Percentiles rank a stretch among this genome's conserved stretches.
These are phyloP conservation scores for Pocota personata DNA, from an alignment of 2,888 invertebrate genomes.

Conservation along the genomic window DNA sequence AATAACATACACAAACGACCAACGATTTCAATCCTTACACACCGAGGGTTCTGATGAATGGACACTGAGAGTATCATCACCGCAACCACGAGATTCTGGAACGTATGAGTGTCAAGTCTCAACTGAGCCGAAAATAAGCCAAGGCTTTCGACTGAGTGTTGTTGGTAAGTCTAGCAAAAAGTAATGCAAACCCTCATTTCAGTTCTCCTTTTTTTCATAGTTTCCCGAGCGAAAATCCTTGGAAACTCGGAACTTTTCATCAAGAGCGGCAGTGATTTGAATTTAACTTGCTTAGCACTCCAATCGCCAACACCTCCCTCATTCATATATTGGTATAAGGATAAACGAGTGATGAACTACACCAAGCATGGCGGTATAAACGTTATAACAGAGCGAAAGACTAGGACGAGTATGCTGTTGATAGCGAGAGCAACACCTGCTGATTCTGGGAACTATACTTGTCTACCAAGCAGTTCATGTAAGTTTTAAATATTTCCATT, in stretches of 20 bases:
- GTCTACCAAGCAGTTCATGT: slow-evolving; percentile 90
- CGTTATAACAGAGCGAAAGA: slow-evolving; percentile 91
- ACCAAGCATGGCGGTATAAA: slow-evolving; percentile 91
- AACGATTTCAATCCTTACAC: slow-evolving; percentile 88
- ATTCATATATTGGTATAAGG: slow-evolving; percentile 92
- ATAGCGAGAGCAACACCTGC: slow-evolving; percentile 91
- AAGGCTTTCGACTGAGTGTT: slow-evolving; percentile 87
- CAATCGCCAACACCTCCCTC: slow-evolving; percentile 86
- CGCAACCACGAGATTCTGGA: slow-evolving; percentile 87
- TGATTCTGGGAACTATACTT: slow-evolving; percentile 94
- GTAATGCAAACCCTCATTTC: neutral
- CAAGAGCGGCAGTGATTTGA: slow-evolving; percentile 93
- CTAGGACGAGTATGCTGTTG: slow-evolving; percentile 90
- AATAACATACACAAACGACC: slow-evolving; percentile 88
- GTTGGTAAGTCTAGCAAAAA: slow-evolving; percentile 85
- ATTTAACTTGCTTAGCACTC: slow-evolving; percentile 91
- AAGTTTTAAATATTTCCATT: slow-evolving; percentile 38
- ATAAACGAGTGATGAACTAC: slow-evolving; percentile 91
- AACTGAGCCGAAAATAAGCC: slow-evolving; percentile 90
- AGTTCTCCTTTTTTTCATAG: slow-evolving; percentile 82
- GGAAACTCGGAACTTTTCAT: slow-evolving; percentile 92
- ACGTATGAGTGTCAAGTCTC: slow-evolving; percentile 90
- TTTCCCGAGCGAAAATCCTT: slow-evolving; percentile 92
- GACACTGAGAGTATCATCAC: slow-evolving; percentile 87
- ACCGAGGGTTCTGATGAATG: slow-evolving; percentile 89